Evolutionary conservation across 2,888 invertebrate species (phyloP).

Genomic region (Cabera pusaria): DNA sequence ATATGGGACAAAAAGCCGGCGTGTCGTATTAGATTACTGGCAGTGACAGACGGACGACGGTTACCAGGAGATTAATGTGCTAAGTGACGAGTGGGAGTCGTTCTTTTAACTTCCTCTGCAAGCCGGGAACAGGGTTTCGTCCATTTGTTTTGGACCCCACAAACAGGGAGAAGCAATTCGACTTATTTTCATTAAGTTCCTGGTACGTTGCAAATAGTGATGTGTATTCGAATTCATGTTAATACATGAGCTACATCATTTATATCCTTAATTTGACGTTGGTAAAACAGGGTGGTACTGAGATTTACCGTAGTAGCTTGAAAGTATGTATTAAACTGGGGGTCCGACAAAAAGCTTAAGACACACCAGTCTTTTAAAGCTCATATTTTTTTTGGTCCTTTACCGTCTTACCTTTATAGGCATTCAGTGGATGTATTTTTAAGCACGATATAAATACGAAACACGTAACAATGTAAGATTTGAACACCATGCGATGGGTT

Average conservation of each 20-base stretch:
- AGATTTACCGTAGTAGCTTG: too few relatives aligned
- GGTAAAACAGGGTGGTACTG: too few relatives aligned
- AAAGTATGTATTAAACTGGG: too few relatives aligned
- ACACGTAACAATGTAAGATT: constrained; percentile 19
- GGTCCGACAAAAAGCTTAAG: too few relatives aligned
- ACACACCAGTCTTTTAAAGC: too few relatives aligned
- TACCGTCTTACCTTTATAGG: constrained; percentile 1
- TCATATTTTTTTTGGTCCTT: too few relatives aligned
- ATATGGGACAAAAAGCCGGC: constrained; percentile 78
- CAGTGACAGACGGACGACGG: constrained; percentile 77
- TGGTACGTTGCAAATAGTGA: too few relatives aligned
- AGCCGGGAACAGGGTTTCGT: constrained; percentile 52
- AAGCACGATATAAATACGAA: constrained; percentile 11
- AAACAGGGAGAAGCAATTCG: constrained; percentile 66
- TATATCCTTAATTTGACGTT: too few relatives aligned
- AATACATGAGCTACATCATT: too few relatives aligned
- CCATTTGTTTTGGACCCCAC: constrained; percentile 62
- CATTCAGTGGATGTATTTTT: constrained; percentile 8
- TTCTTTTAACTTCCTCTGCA: constrained; percentile 48
- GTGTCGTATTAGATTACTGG: constrained; percentile 82
- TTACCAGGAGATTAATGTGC: constrained; percentile 77
- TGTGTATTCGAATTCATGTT: too few relatives aligned
- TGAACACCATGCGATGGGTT: constrained; percentile 38
- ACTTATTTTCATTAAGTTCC: constrained; percentile 52
- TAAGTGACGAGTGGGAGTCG: constrained; percentile 78